Conservation (phyloP, 2,888 invertebrate species). For the Gisinianus flammeolus region DNA sequence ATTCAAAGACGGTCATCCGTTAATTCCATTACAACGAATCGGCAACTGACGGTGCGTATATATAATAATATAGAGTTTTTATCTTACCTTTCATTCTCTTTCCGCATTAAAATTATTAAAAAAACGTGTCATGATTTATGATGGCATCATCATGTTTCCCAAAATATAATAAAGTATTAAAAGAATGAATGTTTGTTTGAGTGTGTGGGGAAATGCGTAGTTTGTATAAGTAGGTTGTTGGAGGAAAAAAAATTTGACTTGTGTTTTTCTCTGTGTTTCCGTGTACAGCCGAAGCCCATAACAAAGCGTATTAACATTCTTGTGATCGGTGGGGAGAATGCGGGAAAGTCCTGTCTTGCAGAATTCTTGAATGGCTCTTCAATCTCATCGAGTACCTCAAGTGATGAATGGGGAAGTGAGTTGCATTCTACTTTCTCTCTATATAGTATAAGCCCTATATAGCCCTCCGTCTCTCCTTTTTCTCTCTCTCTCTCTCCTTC, state of each 20-base stretch:
- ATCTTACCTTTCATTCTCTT: too few species aligned
- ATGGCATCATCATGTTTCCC: neutral
- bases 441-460: too few species aligned
- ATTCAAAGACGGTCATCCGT: constrained; percentile 31
- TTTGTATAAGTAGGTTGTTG: too few species aligned
- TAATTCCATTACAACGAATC: constrained; percentile 20
- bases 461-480: too few species aligned
- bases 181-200: too few species aligned
- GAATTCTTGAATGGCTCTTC: constrained; percentile 34
- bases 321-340: constrained; percentile 35
- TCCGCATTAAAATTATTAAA: too few species aligned
- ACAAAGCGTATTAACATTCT: constrained; percentile 24
- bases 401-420: constrained; percentile 17
- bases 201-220: too few species aligned
- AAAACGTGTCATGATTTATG: too few species aligned
- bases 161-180: too few species aligned
- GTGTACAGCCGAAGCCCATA: constrained; percentile 28
- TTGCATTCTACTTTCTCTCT: constrained; percentile 1
- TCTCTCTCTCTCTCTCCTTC: neutral
- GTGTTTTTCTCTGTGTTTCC: too few species aligned
- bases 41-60: neutral
- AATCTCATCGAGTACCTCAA: constrained; percentile 30
- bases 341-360: constrained; percentile 26
- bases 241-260: too few species aligned
- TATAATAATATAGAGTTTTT: too few species aligned